phyloP scores from a whole-genome alignment of 2,888 invertebrate genomes.

The Metacarcinus magister region DNA sequence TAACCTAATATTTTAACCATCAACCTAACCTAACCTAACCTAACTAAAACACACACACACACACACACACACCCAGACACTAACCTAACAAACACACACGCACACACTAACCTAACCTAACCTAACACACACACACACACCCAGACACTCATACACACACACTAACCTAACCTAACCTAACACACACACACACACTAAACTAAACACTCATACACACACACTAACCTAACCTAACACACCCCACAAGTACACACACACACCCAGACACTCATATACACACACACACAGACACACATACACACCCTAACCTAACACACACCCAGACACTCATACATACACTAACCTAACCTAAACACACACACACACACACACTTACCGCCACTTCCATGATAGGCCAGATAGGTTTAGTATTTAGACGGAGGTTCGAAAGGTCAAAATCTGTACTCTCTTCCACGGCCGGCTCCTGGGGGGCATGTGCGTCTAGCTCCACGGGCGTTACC shows the following conservation, averaged over 20 bases:
- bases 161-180: neutral
- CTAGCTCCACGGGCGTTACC: slow-evolving; percentile 90
- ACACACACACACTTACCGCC: slow-evolving; percentile 58
- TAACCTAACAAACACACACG: too few relatives aligned
- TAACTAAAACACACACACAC: too few relatives aligned
- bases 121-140: neutral
- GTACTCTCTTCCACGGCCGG: slow-evolving; percentile 84
- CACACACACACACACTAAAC: neutral
- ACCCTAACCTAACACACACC: neutral
- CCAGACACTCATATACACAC: neutral
- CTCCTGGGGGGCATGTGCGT: slow-evolving; percentile 84
- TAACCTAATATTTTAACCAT: too few relatives aligned
- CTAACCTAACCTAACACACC: neutral
- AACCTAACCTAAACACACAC: neutral
- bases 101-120: neutral
- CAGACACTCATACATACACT: neutral
- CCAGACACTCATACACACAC: neutral
- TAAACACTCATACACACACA: neutral
- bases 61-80: too few relatives aligned
- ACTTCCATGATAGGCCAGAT: slow-evolving; percentile 75
- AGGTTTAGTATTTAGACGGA: slow-evolving; percentile 61
- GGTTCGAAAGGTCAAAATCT: slow-evolving; percentile 84
- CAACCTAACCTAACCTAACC: too few relatives aligned
- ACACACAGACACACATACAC: neutral
- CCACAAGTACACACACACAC: neutral